Conservation (phyloP, 2,888 invertebrate species). For the Elmis aenea region DNA sequence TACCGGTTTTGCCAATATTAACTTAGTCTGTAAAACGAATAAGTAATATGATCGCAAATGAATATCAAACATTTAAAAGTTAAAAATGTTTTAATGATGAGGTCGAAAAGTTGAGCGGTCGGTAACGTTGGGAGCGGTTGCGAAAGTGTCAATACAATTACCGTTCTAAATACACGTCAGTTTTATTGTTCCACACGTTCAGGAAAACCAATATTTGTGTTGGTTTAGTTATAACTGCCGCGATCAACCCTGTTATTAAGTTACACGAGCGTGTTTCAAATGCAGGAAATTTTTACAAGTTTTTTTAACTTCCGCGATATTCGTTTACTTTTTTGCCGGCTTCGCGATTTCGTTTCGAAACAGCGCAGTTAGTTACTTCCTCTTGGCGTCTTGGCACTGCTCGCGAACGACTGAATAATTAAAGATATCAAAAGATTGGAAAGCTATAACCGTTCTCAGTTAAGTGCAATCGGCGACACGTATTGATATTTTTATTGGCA, state of each 20-base stretch:
- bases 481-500: not conserved
- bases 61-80: no score
- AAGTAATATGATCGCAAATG: no score
- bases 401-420: no score
- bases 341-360: no score
- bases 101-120: no score
- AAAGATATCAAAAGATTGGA: no score
- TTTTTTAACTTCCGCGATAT: constrained; percentile 22
- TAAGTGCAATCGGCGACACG: no score
- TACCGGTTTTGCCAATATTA: no score
- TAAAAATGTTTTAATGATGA: constrained; percentile 8
- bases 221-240: constrained; percentile 33
- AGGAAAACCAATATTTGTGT: constrained; percentile 35
- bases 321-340: constrained; percentile 10
- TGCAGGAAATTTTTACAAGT: constrained; percentile 22
- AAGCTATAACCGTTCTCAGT: no score
- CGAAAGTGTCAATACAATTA: constrained; percentile 35
- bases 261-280: constrained; percentile 27
- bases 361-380: no score
- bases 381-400: no score
- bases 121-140: constrained; percentile 14
- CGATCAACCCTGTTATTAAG: constrained; percentile 33
- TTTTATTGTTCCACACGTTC: constrained; percentile 33
- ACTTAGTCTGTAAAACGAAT: no score
- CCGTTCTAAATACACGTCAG: constrained; percentile 30